Evolutionary conservation across 2,797 vertebrate species (phyloP).

Genomic region (Lutjanus campechanus): DNA sequence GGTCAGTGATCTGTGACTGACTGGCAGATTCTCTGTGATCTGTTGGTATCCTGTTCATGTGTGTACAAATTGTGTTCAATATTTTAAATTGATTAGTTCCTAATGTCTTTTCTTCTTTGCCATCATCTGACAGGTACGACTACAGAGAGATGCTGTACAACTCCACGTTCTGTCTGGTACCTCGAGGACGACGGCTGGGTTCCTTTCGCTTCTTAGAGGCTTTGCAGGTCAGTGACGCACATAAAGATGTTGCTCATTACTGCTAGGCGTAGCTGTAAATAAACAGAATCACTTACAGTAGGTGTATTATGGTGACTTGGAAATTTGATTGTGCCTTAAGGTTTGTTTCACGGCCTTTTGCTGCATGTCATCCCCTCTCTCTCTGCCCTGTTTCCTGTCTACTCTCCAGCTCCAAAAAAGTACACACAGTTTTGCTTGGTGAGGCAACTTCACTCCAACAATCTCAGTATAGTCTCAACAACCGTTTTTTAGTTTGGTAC

Average conservation of each 20-base stretch:
- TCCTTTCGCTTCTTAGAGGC: constrained; percentile 99
- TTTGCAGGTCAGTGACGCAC: constrained; percentile 91
- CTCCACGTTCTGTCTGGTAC: constrained; percentile 99
- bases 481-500: background rate
- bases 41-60: background rate
- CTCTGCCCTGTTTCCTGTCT: no score
- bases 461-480: no score
- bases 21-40: background rate
- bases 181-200: constrained; percentile 96
- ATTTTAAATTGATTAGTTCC: background rate
- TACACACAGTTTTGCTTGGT: no score
- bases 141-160: constrained; percentile 99
- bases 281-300: background rate
- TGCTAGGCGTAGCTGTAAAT: background rate
- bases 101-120: constrained; percentile 3
- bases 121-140: constrained; percentile 89
- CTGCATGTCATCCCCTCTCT: no score
- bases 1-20: background rate
- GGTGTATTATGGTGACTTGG: background rate
- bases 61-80: background rate
- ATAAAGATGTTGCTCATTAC: constrained; percentile 12
- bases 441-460: no score
- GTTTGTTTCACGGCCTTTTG: no score
- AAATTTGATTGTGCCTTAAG: background rate
- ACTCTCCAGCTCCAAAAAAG: no score